A percentile compares a stretch with the other conserved stretches of the same genome.
These are phyloP conservation scores for Aix galericulata DNA, from an alignment of 2,113 vertebrate species.

Conservation along the genomic window DNA sequence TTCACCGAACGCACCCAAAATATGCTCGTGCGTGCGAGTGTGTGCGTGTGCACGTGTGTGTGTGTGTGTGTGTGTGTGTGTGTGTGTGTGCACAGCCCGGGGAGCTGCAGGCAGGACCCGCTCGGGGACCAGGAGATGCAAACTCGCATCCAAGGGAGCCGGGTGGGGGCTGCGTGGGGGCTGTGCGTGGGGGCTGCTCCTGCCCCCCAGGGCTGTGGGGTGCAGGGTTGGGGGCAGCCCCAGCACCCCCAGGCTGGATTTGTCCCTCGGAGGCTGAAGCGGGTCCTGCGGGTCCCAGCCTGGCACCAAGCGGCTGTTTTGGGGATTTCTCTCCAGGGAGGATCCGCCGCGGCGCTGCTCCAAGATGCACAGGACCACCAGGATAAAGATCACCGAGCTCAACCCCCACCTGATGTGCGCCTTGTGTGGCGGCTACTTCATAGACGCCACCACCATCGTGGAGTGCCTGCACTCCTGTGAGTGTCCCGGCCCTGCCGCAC, in stretches of 20 bases:
- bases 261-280: accelerated
- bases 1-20: not conserved
- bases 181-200: not conserved
- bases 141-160: not conserved
- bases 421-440: slow-evolving; percentile 92
- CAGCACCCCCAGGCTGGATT: accelerated
- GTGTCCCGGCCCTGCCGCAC: slow-evolving; percentile 1
- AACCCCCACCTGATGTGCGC: slow-evolving; percentile 87
- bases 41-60: accelerated
- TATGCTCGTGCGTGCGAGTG: not conserved
- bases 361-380: slow-evolving; percentile 81
- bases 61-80: accelerated
- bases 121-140: not conserved
- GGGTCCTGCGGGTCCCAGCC: accelerated
- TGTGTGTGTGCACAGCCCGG: accelerated
- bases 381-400: slow-evolving; percentile 83
- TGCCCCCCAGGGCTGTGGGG: accelerated
- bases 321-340: slow-evolving; percentile 28
- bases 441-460: slow-evolving; percentile 93
- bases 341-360: slow-evolving; percentile 58
- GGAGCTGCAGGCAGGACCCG: not conserved
- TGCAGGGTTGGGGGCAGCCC: not conserved
- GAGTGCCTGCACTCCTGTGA: slow-evolving; percentile 97
- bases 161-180: not conserved
- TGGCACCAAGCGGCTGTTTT: accelerated